Base-by-base conservation (phyloP, 2,113 vertebrate genomes). In the Vimba vimba region DNA sequence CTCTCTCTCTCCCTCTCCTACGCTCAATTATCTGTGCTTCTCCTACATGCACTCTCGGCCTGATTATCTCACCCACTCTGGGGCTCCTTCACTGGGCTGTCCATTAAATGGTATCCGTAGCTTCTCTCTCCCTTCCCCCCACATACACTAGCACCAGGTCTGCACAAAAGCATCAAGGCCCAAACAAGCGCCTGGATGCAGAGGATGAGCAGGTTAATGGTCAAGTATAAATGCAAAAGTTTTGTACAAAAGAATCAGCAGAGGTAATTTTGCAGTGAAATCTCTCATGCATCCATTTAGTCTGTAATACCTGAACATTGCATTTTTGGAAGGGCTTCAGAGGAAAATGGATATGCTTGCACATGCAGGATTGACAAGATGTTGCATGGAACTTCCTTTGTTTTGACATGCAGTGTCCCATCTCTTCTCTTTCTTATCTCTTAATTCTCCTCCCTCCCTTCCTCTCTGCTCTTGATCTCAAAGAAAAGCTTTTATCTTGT, bases 61-160 rank as follows among this genome's bases (percentile, higher is more conserved):
- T 94, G 93, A 93, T 94, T 91, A 93, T 94, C 91, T 92, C 92
- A 92, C 90, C 91, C 91, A 86, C 89, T 92, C 92, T 68, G 76
- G 88, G 77, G 88, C 87, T 91, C 86, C 89, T 93, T 91, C 76
- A 89, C 87, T 90, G 89, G 82, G 78, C 86, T 69, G 85, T 89
- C 91, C 91, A 93, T 93, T 93, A 93, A 92, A 93, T 90, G 84
- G 90, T 89, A 90, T 90, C 89, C 79, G 9, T 69, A 60, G 77
- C 86, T 82, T 81, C 59, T 57, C 45, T 60, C 13, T 33, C 83
- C 60, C 86, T 64, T 86, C 87, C 77, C 33, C 75, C 60, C 73
- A 52, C 68, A 79, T 66, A 75, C 83, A 33, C 89, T 66, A 71
- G 33, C 87, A 83, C 59, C 80, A 52, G 55, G 39, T 69, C 27